Evolutionary conservation across 35 echinoderm and acorn worm genomes (phyloP).

Genomic region (Stichopus chloronotus): DNA sequence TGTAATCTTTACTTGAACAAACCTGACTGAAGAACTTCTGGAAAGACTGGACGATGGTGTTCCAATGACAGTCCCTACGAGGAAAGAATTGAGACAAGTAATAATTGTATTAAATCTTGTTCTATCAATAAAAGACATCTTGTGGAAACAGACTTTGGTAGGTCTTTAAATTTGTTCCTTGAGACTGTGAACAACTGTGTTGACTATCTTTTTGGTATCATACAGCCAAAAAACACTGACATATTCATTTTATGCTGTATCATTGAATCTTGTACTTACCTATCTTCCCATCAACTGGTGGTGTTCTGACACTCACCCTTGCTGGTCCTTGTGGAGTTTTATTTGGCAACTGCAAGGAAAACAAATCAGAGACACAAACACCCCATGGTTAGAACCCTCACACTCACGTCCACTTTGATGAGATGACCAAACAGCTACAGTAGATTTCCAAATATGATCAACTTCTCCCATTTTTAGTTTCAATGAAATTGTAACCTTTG

Average conservation of each 20-base stretch:
- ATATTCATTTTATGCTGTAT: not conserved
- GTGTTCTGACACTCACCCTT: slow-evolving; percentile 75
- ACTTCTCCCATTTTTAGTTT: no score
- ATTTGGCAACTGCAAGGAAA: not conserved
- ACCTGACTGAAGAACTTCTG: slow-evolving; percentile 25
- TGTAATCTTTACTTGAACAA: not conserved
- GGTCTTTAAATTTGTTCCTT: no score
- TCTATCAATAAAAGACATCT: no score
- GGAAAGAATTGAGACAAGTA: not conserved
- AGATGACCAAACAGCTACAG: not conserved
- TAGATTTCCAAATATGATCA: no score
- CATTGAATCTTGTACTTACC: slow-evolving; percentile 55
- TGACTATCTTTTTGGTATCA: no score
- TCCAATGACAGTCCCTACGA: slow-evolving; percentile 52
- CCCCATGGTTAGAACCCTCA: no score
- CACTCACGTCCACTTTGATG: not conserved
- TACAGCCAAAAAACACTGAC: no score
- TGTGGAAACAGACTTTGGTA: no score
- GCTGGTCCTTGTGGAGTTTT: slow-evolving; percentile 61
- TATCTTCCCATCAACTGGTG: slow-evolving; percentile 87
- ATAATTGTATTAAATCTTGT: no score
- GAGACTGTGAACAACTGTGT: no score
- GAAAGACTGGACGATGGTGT: slow-evolving; percentile 46
- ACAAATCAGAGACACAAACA: not conserved
- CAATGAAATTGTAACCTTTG: no score